Evolutionary conservation across 2,888 invertebrate genomes (phyloP), one percentile per base, ranked within the genome.

Genomic region (Thereva unica): DNA sequence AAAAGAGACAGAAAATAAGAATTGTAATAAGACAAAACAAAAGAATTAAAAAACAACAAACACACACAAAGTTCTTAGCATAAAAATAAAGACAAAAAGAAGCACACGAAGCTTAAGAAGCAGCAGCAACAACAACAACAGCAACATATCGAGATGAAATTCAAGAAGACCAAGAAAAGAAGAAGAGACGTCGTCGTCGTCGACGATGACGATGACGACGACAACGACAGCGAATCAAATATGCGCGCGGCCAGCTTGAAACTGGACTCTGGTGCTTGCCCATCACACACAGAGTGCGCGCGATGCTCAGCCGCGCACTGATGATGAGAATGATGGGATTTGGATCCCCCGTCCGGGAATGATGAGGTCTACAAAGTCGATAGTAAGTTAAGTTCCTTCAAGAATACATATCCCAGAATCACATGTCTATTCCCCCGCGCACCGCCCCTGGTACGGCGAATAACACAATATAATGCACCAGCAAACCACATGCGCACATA

Each of bases 101-200:
- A 23, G 2, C 23, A 23, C 23, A 23, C 23, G 23, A 47, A 47
- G 12, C 4, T 2, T 12, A 47, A 4, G 35, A 44, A 40, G 9
- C 10, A 12, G 42, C 54, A 12, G 38, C 23, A 53, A 53, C 41
- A 64, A 54, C 47, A 49, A 35, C 23, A 64, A 64, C 55, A 64
- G 53, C 54, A 64, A 64, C 64, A 54, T 49, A 54, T 64, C 54
- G 47, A 64, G 64, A 64, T 64, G 64, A 64, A 64, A 64, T 64
- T 54, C 64, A 64, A 64, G 64, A 64, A 64, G 64, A 64, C 38
- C 45, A 47, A 47, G 64, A 64, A 53, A 64, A 64, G 54, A 64
- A 55, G 64, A 64, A 54, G 23, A 23, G 1, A 23, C 23, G 23
- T 23, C 23, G 23, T 23, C 23, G 23, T 2, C 23, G 23, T 2